phyloP scores from a whole-genome alignment of 35 echinoderm and acorn worm species.

The Hemicentrotus pulcherrimus region DNA sequence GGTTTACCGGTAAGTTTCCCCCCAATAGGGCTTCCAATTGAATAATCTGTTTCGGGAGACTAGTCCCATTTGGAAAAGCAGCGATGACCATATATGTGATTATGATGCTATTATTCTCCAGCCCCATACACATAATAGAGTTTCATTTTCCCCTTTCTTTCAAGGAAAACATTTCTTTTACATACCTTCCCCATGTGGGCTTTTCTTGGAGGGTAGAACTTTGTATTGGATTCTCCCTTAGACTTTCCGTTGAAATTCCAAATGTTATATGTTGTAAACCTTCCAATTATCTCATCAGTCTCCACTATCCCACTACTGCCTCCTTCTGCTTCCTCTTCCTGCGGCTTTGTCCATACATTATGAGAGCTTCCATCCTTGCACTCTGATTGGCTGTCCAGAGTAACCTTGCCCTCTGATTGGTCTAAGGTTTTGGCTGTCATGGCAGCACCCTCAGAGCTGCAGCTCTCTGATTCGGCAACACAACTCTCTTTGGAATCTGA shows the following conservation, averaged over 20 bases:
- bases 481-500: background rate
- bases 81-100: too few species aligned
- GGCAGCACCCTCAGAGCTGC: background rate
- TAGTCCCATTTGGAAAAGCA: too few species aligned
- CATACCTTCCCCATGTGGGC: slow-evolving; percentile 14
- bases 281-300: background rate
- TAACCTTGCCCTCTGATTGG: background rate
- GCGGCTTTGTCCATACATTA: background rate
- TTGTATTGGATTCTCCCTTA: background rate
- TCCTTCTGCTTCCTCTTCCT: background rate
- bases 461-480: slow-evolving; percentile 33
- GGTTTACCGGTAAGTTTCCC: too few species aligned
- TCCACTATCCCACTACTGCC: background rate
- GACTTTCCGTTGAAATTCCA: slow-evolving; percentile 51
- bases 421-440: background rate
- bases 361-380: background rate
- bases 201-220: slow-evolving; percentile 24
- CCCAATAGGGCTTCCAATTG: too few species aligned
- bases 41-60: too few species aligned
- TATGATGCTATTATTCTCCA: too few species aligned
- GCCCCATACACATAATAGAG: too few species aligned
- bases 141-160: too few species aligned
- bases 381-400: background rate
- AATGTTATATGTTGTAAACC: slow-evolving; percentile 43
- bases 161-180: background rate